phyloP scores from a whole-genome alignment of 2,797 vertebrate genomes.

The Fundulus diaphanus region DNA sequence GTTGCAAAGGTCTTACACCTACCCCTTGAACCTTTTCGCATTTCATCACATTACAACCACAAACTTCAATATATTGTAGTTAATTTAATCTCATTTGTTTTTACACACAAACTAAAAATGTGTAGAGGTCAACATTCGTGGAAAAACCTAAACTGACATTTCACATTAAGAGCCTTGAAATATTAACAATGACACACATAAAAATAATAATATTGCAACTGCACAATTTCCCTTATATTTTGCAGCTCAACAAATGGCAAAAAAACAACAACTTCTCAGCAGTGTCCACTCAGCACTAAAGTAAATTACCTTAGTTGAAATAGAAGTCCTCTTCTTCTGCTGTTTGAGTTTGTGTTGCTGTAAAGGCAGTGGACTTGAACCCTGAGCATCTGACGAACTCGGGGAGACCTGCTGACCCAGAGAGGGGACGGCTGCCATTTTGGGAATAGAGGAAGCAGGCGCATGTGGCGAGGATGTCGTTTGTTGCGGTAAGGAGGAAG shows the following conservation, averaged over 20 bases:
- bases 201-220: background rate
- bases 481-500: conserved; percentile 77
- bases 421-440: conserved; percentile 83
- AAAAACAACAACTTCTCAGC: too few relatives aligned
- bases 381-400: conserved; percentile 91
- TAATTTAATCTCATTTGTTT: too few relatives aligned
- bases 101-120: too few relatives aligned
- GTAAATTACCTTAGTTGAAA: conserved; percentile 89
- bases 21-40: background rate
- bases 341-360: conserved; percentile 98
- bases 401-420: conserved; percentile 90
- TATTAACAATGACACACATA: background rate
- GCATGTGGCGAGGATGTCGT: conserved; percentile 74
- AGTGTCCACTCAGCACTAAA: background rate
- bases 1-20: background rate
- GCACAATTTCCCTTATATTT: too few relatives aligned
- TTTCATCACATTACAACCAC: background rate
- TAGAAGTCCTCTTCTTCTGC: conserved; percentile 94
- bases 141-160: too few relatives aligned
- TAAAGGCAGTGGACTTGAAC: conserved; percentile 92
- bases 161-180: background rate
- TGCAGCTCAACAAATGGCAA: too few relatives aligned
- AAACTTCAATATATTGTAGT: background rate
- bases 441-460: conserved; percentile 84
- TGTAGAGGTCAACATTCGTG: too few relatives aligned